Evolutionary conservation across 2,113 vertebrate species (phyloP), one percentile per base, ranked within the genome.

Genomic region (Oxyruncus cristatus): DNA sequence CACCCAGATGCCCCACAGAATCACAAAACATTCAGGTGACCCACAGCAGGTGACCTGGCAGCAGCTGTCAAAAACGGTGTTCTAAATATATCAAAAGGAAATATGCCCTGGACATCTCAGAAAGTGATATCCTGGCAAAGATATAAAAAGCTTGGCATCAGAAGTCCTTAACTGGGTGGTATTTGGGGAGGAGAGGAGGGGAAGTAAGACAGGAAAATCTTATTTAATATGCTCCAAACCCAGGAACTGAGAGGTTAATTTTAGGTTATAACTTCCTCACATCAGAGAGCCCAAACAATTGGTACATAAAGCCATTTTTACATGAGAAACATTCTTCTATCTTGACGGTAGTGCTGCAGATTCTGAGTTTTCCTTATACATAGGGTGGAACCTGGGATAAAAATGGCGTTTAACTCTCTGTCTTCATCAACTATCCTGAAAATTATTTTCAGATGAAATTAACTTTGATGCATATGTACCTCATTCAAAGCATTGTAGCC

Each of bases 71-170:
- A 87, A 96, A 84, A 53, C 8, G 1, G 41, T 73, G 61, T 66
- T 95, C 95, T 92, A 95, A 96, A 95, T 87, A 84, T 53, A 63
- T 5, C 44, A 41, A 92, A 84, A 97, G 17, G 66, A 94, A 94
- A 88, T 62, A 22, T n/a, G 19, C 4, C 56, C 35, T 1, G 17
- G 32, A 83, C 65, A 93, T 11, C 62, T 80, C 77, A 82, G 79
- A 44, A 94, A 80, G n/a, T 52, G 26, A 56, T 73, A 94, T n/a
- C 19, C 35, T 37, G 14, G 53, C 15, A 77, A 74, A 84, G 22
- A 53, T 30, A 63, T 23, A 73, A 94, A 92, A 92, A 94, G 18
- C 30, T 59, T 20, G 47, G 35, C 18, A 80, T 53, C n/a, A 62
- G 37, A 35, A 85, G 8, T 39, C 20, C 35, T 79, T 86, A 80